These are phyloP conservation scores for Psammodynastes pulverulentus DNA, from an alignment of 2,113 vertebrate genomes.

Conservation along the genomic window DNA sequence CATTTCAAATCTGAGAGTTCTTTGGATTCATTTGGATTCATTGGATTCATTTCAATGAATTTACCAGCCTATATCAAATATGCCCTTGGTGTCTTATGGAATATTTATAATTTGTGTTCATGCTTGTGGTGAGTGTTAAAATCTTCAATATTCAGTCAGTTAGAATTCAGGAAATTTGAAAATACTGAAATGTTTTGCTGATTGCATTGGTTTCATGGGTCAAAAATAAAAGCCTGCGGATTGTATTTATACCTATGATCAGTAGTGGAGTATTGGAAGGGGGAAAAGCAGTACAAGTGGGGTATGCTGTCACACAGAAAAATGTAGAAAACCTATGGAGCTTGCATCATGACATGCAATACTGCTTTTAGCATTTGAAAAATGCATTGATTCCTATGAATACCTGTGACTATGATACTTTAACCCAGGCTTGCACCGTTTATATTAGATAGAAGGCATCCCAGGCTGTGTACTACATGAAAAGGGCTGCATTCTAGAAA, in stretches of 20 bases:
- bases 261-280: neutral
- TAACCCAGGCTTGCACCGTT: neutral
- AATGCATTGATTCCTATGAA: neutral
- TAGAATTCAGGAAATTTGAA: neutral
- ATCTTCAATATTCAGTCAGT: neutral
- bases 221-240: neutral
- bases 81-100: neutral
- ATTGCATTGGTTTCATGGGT: neutral
- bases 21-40: neutral
- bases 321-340: neutral
- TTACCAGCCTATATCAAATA: neutral
- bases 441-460: neutral
- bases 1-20: neutral
- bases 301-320: neutral
- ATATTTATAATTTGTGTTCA: neutral
- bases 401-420: neutral
- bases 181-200: neutral
- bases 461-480: neutral
- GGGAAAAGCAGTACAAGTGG: neutral
- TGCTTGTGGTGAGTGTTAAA: neutral
- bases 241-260: neutral
- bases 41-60: neutral
- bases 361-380: neutral
- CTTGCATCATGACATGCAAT: neutral
- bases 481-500: neutral